These are phyloP conservation scores for Drosophila quadrilineata DNA, from an alignment of 1,140 invertebrate species.

Conservation along the genomic window DNA sequence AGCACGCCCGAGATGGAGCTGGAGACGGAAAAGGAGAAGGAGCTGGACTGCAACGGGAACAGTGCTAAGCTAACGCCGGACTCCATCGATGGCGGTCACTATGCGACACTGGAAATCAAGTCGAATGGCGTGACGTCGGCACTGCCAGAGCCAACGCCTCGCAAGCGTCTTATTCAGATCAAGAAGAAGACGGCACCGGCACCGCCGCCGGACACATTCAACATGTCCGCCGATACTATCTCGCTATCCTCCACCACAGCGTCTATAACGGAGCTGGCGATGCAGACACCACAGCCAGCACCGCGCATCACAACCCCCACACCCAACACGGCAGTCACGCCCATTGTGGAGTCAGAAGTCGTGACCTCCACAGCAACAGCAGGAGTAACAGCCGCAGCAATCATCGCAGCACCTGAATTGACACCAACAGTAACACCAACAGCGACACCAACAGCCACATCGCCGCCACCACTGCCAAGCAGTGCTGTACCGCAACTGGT, in stretches of 20 bases:
- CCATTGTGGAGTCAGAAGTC: not conserved
- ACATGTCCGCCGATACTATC: constrained; percentile 49
- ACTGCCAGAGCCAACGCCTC: constrained; percentile 66
- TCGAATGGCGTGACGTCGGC: not conserved
- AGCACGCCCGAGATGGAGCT: constrained; percentile 28
- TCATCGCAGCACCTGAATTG: not conserved
- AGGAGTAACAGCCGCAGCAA: not conserved
- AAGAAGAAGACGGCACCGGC: constrained; percentile 76
- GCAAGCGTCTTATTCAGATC: constrained; percentile 60
- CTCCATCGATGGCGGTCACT: constrained; percentile 32
- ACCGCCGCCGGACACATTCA: constrained; percentile 32
- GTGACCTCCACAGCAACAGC: not conserved
- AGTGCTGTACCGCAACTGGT: constrained; percentile 15
- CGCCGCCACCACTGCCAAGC: constrained; percentile 24
- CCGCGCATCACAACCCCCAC: constrained; percentile 58
- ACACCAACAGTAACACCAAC: not conserved
- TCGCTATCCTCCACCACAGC: constrained; percentile 49
- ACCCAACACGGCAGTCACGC: no score
- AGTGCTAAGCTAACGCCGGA: constrained; percentile 43
- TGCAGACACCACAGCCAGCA: constrained; percentile 51
- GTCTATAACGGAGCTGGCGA: constrained; percentile 39
- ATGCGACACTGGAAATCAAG: constrained; percentile 62
- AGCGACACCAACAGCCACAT: not conserved
- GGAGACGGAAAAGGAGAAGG: constrained; percentile 40
- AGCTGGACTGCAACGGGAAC: constrained; percentile 55